These are phyloP conservation scores for Metopia argyrocephala DNA, from an alignment of 2,888 invertebrate genomes.

Conservation along the genomic window DNA sequence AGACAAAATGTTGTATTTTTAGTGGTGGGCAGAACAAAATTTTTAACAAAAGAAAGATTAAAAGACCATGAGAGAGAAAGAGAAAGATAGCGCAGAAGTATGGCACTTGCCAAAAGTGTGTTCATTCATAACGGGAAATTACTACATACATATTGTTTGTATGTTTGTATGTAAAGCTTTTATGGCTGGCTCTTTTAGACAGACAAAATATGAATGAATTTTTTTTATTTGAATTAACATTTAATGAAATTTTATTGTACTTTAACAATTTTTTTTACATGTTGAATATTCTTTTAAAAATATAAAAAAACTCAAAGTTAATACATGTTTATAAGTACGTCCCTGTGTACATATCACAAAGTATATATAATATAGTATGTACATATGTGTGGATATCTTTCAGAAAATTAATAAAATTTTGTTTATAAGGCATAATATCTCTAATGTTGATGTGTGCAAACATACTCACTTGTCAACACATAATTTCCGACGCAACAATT, in stretches of 20 bases:
- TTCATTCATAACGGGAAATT: slow-evolving; percentile 58
- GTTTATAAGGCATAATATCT: too few relatives aligned
- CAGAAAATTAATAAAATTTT: too few relatives aligned
- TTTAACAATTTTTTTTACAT: background rate
- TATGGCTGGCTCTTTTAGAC: too few relatives aligned
- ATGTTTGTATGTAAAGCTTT: too few relatives aligned
- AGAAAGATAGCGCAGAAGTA: background rate
- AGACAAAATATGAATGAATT: slow-evolving; percentile 47
- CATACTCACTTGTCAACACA: too few relatives aligned
- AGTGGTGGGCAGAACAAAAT: slow-evolving; percentile 11
- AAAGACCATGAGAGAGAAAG: background rate
- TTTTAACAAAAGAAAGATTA: slow-evolving; percentile 1
- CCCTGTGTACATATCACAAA: too few relatives aligned
- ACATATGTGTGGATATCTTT: too few relatives aligned
- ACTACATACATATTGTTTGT: slow-evolving; percentile 30
- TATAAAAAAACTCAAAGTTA: background rate
- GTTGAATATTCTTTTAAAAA: background rate
- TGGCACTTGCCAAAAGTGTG: slow-evolving; percentile 35
- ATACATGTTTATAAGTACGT: too few relatives aligned
- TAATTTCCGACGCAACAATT: too few relatives aligned
- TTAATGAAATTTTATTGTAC: slow-evolving; percentile 23
- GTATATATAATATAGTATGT: too few relatives aligned
- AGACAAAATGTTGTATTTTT: background rate
- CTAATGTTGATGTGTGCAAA: too few relatives aligned
- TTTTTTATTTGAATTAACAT: background rate